Percentiles rank a stretch among this genome's conserved stretches.
Conservation (phyloP, 2,113 vertebrate species). For the Sceloporus tristichus region DNA sequence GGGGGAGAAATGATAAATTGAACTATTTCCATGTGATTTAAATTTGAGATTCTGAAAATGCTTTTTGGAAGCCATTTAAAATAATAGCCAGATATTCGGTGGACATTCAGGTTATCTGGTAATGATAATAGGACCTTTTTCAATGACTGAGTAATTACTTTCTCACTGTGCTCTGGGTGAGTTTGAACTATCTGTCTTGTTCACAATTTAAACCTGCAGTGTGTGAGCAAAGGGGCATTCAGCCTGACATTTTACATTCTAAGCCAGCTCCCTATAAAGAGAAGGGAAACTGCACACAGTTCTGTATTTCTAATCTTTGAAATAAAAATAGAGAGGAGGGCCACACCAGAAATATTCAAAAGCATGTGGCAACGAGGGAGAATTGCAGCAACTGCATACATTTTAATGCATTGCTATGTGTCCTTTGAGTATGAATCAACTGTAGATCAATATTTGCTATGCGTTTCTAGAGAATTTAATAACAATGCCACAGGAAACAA, state of each 20-base stretch:
- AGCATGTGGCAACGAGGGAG: background rate
- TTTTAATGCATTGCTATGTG: background rate
- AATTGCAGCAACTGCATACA: accelerated
- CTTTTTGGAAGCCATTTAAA: slow-evolving; percentile 75
- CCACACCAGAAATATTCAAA: background rate
- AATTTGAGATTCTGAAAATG: slow-evolving; percentile 65
- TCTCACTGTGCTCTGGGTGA: slow-evolving; percentile 64
- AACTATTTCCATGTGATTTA: slow-evolving; percentile 75
- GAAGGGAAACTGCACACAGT: slow-evolving; percentile 37
- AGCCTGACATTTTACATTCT: slow-evolving; percentile 64
- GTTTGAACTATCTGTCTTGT: slow-evolving; percentile 62
- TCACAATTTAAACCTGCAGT: slow-evolving; percentile 66
- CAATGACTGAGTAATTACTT: slow-evolving; percentile 74
- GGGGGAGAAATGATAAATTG: slow-evolving; percentile 56
- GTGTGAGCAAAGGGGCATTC: slow-evolving; percentile 47
- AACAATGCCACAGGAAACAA: slow-evolving; percentile 26
- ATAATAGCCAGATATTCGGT: slow-evolving; percentile 68
- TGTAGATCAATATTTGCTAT: background rate
- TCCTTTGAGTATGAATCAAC: background rate
- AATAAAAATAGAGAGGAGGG: slow-evolving; percentile 18
- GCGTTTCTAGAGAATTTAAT: background rate
- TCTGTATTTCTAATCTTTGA: slow-evolving; percentile 59
- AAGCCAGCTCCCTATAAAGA: slow-evolving; percentile 42
- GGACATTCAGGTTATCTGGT: slow-evolving; percentile 65
- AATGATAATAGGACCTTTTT: slow-evolving; percentile 69